Conservation (phyloP, 2,113 vertebrate genomes). For the Carettochelys insculpta region DNA sequence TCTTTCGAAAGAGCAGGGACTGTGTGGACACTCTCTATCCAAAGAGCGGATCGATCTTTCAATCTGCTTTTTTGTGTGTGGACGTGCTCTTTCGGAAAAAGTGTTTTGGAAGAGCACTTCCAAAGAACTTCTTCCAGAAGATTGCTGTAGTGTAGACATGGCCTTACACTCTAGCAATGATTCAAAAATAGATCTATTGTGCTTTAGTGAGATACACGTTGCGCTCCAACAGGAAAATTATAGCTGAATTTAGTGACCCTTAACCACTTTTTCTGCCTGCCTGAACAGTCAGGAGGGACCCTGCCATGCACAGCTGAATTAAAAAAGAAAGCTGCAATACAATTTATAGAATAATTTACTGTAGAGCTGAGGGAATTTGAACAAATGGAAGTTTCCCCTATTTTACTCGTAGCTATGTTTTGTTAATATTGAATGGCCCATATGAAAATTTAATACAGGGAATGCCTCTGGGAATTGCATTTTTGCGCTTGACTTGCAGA, state of each 20-base stretch:
- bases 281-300: constrained; percentile 30
- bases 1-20: too few species aligned
- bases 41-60: too few species aligned
- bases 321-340: constrained; percentile 48
- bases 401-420: constrained; percentile 54
- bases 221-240: constrained; percentile 8
- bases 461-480: neutral
- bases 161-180: neutral
- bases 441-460: constrained; percentile 47
- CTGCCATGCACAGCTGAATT: constrained; percentile 17
- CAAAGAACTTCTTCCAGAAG: too few species aligned
- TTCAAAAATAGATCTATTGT: constrained; percentile 21
- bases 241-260: constrained; percentile 20
- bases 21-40: too few species aligned
- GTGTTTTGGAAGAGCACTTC: too few species aligned
- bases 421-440: constrained; percentile 54
- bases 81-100: too few species aligned
- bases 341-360: constrained; percentile 23
- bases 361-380: constrained; percentile 15
- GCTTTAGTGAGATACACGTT: neutral
- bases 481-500: constrained; percentile 41
- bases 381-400: constrained; percentile 30
- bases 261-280: neutral
- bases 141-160: too few species aligned
- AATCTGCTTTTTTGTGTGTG: too few species aligned